Evolutionary conservation across 2,888 invertebrate species (phyloP).

Genomic region (Iphiclides podalirius): DNA sequence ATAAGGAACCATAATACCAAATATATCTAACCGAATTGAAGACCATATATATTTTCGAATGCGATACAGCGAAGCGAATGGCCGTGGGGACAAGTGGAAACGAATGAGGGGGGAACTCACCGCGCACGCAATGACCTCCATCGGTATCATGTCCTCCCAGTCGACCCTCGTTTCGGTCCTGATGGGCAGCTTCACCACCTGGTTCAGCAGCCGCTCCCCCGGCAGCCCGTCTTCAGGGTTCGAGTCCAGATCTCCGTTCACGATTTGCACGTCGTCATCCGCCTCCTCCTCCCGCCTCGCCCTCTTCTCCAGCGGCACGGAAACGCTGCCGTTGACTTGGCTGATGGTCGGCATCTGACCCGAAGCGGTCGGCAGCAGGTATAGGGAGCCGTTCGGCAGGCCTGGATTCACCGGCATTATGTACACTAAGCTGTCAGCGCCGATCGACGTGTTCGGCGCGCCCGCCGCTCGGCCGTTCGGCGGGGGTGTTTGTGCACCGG

Average conservation of each 20-base stretch:
- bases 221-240: background rate
- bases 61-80: too few species aligned
- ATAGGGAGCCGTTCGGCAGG: background rate
- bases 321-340: too few species aligned
- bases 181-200: constrained; percentile 1
- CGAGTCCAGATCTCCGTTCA: background rate
- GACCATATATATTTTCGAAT: too few species aligned
- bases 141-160: constrained; percentile 51
- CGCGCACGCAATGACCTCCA: constrained; percentile 46
- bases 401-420: background rate
- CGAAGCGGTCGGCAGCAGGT: background rate
- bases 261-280: background rate
- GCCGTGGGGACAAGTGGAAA: too few species aligned
- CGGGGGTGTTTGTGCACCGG: too few species aligned
- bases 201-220: background rate
- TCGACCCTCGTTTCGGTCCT: constrained; percentile 31
- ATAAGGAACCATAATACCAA: too few species aligned
- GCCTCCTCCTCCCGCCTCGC: background rate
- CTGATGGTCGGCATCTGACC: background rate
- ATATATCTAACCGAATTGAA: too few species aligned
- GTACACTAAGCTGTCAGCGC: background rate
- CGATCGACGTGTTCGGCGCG: background rate
- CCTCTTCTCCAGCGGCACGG: background rate
- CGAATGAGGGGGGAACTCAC: too few species aligned
- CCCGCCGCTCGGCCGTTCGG: too few species aligned